These are phyloP conservation scores for Ormyrus rosae DNA, from an alignment of 2,888 invertebrate species.

Conservation along the genomic window DNA sequence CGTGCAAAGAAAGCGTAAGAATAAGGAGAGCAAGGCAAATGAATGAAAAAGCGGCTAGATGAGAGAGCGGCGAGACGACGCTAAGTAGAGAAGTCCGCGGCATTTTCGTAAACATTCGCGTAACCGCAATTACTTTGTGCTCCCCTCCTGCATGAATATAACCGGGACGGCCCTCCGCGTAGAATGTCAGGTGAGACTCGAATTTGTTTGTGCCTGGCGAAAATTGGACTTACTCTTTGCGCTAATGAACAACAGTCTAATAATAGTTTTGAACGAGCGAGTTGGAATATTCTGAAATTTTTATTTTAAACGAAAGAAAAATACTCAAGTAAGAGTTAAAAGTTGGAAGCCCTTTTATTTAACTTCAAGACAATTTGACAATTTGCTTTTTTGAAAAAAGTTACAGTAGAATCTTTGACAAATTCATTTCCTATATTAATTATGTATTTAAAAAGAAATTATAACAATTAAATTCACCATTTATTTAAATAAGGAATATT, in stretches of 20 bases:
- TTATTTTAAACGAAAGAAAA: neutral
- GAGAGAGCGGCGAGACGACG: too few relatives aligned
- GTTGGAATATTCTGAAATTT: constrained; percentile 1
- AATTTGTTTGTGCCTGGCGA: constrained; percentile 63
- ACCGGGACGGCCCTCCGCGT: constrained; percentile 22
- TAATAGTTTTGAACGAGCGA: constrained; percentile 46
- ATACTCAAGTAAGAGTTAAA: neutral
- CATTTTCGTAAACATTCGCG: constrained; percentile 56
- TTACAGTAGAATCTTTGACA: too few relatives aligned
- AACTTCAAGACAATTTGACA: too few relatives aligned
- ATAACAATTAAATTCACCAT: too few relatives aligned
- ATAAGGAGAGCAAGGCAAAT: too few relatives aligned
- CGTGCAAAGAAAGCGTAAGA: too few relatives aligned
- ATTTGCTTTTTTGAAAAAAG: too few relatives aligned
- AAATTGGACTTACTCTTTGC: constrained; percentile 61
- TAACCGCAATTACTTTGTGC: constrained; percentile 64
- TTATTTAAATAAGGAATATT: too few relatives aligned
- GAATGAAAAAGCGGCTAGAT: too few relatives aligned
- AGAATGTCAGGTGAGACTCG: constrained; percentile 44
- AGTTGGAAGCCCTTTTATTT: neutral
- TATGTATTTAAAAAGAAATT: too few relatives aligned
- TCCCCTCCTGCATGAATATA: neutral
- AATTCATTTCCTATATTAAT: too few relatives aligned
- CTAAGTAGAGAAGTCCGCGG: neutral
- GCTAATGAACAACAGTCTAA: constrained; percentile 65